Base-by-base conservation (phyloP, 2,888 invertebrate species). In the Rotaria sp. region DNA sequence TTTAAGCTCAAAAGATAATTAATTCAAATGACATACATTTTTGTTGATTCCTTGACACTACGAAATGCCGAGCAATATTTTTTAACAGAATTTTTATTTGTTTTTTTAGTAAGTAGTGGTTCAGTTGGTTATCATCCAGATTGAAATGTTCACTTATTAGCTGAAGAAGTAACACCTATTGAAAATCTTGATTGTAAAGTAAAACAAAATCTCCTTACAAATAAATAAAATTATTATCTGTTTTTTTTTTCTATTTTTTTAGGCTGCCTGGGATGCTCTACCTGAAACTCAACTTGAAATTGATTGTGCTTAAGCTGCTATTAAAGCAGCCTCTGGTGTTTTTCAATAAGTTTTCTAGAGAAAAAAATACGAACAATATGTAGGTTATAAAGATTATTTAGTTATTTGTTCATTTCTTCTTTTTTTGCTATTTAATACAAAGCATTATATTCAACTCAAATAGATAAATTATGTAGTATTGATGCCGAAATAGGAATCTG, bases 41-140 rank as follows among this genome's bases (percentile, higher is more conserved):
- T n/a, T n/a, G n/a, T n/a, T n/a, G n/a, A n/a, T n/a, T n/a, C n/a
- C n/a, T n/a, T n/a, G n/a, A n/a, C n/a, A n/a, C n/a, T n/a, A n/a
- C n/a, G n/a, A n/a, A n/a, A n/a, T n/a, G n/a, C n/a, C n/a, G n/a
- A n/a, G n/a, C n/a, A n/a, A n/a, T n/a, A n/a, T n/a, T n/a, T n/a
- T n/a, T n/a, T n/a, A n/a, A n/a, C n/a, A n/a, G n/a, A n/a, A n/a
- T 52, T n/a, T 85, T 84, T 75, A 85, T 85, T 87, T 89, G n/a
- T 88, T 92, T 38, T 41, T 80, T 41, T 45, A 80, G 97, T 97
- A 21, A 97, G 97, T 87, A 97, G 97, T 89, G 98, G 98, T 87
- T 96, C 96, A 38, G 93, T 98, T n/a, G 92, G 96, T 57, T 95
- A 98, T 89, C 97, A 98, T 91, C 96, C 96, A 88, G 97, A 98